Conservation (phyloP, 2,888 invertebrate species). For the Lagria hirta region DNA sequence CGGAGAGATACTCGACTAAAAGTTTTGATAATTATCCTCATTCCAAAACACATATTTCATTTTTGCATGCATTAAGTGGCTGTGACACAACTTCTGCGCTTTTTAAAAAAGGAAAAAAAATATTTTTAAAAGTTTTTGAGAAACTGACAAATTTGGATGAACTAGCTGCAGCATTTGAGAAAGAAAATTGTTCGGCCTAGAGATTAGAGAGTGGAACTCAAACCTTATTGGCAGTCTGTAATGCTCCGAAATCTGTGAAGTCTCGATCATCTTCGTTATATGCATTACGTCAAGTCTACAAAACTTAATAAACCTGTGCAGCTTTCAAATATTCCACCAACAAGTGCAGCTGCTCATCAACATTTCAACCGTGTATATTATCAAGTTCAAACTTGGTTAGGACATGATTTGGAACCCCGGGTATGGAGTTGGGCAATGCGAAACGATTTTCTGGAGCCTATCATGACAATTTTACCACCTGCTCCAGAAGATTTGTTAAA, state of each 20-base stretch:
- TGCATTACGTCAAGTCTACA: conserved; percentile 40
- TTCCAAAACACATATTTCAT: conserved; percentile 34
- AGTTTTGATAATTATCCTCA: conserved; percentile 30
- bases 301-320: conserved; percentile 45
- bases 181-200: conserved; percentile 45
- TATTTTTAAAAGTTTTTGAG: conserved; percentile 35
- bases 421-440: conserved; percentile 34
- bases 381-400: conserved; percentile 36
- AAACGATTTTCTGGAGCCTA: conserved; percentile 43
- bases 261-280: conserved; percentile 32
- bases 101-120: conserved; percentile 37
- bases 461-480: conserved; percentile 39
- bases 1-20: conserved; percentile 36
- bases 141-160: conserved; percentile 40
- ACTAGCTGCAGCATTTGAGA: conserved; percentile 40
- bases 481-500: conserved; percentile 37
- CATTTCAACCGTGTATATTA: conserved; percentile 39
- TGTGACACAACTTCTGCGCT: conserved; percentile 40
- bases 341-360: conserved; percentile 43
- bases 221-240: conserved; percentile 43
- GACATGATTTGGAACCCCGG: conserved; percentile 34
- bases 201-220: conserved; percentile 39
- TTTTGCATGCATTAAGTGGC: conserved; percentile 37
- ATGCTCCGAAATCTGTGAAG: conserved; percentile 41
- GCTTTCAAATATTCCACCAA: conserved; percentile 44